Base-by-base conservation (phyloP, 2,113 vertebrate species). In the Planiliza haematocheilus region DNA sequence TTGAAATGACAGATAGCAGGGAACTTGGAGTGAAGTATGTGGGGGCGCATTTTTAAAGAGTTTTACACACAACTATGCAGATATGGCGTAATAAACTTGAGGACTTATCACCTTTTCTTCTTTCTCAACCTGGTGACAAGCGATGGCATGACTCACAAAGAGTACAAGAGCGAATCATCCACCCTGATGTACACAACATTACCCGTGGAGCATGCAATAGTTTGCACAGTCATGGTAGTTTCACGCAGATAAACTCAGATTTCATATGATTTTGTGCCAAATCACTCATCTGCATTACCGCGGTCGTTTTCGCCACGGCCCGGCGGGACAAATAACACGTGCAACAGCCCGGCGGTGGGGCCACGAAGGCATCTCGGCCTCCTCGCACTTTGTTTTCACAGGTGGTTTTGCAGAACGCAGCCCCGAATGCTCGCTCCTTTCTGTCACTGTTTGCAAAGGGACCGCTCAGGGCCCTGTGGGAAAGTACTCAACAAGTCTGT, bases 371-470 rank as follows among this genome's bases (percentile, higher is more conserved):
- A 70, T 57, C 46, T 71, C 70, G 60, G 24, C 24, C 14, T 38
- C 20, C 49, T 39, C 52, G 34, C 57, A 59, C 52, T 69, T 78
- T 90, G 83, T 91, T 87, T 91, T 90, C 65, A 87, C 88, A 91
- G 82, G 81, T 90, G 82, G 17, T 79, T 74, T 70, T 59, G 76
- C 55, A 70, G 43, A 56, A 20, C 78, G n/a, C n/a, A 48, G 50
- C 36, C 30, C 45, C 42, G 49, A 37, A 75, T 37, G 57, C 64
- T 78, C 20, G 24, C 14, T 13, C 16, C 48, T 18, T 17, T 48
- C 13, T 34, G 70, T 51, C 59, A 72, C 24, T 88, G 73, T 83
- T 79, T 85, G 65, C 60, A 65, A 17, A 85, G 17, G 21, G 36
- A 51, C 58, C 30, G 53, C 37, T 14, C 14, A 17, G 67, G 45